These are phyloP conservation scores for Orius laevigatus DNA, from an alignment of 1,140 invertebrate genomes.

Conservation along the genomic window DNA sequence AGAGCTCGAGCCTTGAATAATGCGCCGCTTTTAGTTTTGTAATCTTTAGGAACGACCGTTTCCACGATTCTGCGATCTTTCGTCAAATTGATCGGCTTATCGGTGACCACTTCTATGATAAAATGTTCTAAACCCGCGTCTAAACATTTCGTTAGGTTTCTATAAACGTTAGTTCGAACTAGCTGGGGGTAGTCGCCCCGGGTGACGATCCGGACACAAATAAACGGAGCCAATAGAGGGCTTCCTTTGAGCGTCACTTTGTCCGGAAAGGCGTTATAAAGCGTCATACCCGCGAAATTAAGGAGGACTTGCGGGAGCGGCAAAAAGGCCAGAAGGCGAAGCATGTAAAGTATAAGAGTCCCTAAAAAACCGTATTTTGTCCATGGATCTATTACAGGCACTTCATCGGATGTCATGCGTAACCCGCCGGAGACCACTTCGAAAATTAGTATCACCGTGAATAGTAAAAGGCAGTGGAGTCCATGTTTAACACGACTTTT, in stretches of 20 bases:
- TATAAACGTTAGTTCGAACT: constrained; percentile 71
- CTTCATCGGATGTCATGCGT: constrained; percentile 40
- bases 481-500: constrained; percentile 50
- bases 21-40: constrained; percentile 77
- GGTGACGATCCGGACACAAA: constrained; percentile 90
- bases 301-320: constrained; percentile 79
- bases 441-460: constrained; percentile 56
- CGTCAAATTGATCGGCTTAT: constrained; percentile 64
- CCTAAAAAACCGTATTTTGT: constrained; percentile 55
- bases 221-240: constrained; percentile 80
- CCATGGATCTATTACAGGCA: constrained; percentile 58
- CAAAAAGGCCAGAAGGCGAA: constrained; percentile 68
- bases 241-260: constrained; percentile 80
- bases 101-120: constrained; percentile 92
- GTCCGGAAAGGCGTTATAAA: constrained; percentile 90
- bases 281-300: constrained; percentile 77
- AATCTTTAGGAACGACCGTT: constrained; percentile 71
- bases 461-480: constrained; percentile 60
- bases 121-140: constrained; percentile 90
- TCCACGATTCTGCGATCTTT: constrained; percentile 58
- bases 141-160: constrained; percentile 79
- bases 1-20: constrained; percentile 89
- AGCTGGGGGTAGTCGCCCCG: constrained; percentile 87
- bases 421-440: constrained; percentile 66
- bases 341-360: constrained; percentile 51